Evolutionary conservation across 1,140 invertebrate genomes (phyloP).

Genomic region (Globodera rostochiensis): DNA sequence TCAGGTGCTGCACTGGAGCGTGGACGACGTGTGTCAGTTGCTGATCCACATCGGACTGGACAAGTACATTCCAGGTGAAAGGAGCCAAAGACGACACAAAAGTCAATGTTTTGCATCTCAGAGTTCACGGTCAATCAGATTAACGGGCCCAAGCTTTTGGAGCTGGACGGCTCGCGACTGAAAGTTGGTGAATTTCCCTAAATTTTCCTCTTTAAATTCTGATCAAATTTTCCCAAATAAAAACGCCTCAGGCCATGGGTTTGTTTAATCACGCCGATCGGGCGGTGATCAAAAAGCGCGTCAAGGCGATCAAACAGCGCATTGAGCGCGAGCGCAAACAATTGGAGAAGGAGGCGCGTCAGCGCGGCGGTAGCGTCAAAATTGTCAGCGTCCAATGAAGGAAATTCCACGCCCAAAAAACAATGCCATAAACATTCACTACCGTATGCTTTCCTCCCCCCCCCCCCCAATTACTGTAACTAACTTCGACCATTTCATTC

Average conservation of each 20-base stretch:
- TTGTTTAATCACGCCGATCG: constrained; percentile 64
- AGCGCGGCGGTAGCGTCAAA: constrained; percentile 36
- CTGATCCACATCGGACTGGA: constrained; percentile 63
- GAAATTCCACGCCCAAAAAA: neutral
- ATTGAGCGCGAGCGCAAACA: constrained; percentile 62
- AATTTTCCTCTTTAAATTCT: neutral
- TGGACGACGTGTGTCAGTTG: constrained; percentile 63
- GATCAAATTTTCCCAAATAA: too few relatives aligned
- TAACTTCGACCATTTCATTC: too few relatives aligned
- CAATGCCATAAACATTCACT: too few relatives aligned
- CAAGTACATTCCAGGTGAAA: constrained; percentile 58
- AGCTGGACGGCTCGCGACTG: constrained; percentile 60
- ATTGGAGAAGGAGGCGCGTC: constrained; percentile 60
- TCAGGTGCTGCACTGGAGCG: constrained; percentile 59
- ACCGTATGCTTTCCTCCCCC: too few relatives aligned
- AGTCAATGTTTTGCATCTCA: neutral
- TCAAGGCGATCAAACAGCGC: constrained; percentile 60
- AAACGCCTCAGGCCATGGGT: constrained; percentile 54
- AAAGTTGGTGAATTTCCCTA: constrained; percentile 47
- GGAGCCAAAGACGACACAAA: neutral
- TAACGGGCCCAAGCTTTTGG: constrained; percentile 62
- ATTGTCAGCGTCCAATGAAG: constrained; percentile 25
- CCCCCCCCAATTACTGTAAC: too few relatives aligned
- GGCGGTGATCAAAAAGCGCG: constrained; percentile 62
- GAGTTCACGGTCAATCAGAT: constrained; percentile 65